Evolutionary conservation across 2,888 invertebrate species (phyloP), one percentile per base, ranked within the genome.

Genomic region (Sturmia bella): DNA sequence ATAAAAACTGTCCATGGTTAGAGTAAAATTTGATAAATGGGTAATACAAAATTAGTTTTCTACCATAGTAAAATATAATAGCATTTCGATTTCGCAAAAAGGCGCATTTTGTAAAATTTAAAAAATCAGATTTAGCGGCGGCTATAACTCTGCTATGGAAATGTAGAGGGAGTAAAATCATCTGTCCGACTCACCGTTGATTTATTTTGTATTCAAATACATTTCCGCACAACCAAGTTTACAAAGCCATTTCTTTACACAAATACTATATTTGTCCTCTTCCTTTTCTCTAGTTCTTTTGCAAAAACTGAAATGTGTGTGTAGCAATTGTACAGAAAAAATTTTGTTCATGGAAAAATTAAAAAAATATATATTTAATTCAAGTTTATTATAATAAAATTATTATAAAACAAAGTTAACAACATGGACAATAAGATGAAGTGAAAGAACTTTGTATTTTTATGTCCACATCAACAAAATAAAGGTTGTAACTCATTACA

Each of bases 241-340:
- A 37, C 32, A 70, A 41, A 69, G 24, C n/a, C 63, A 52, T 57
- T 73, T 69, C 54, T 37, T 74, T 48, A n/a, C 43, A 43, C 7
- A 1, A n/a, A 37, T 6, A 74, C 69, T 76, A 80, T 70, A 72
- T 66, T 73, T 41, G 76, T 59, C 61, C 79, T 84, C 80, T 77
- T 82, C 81, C 45, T 80, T 79, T 73, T 84, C 76, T 80, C 41
- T 80, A 77, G 82, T 84, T 80, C 77, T 80, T 80, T 81, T 83
- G 80, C 80, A 75, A 79, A 83, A 70, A 56, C 78, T 76, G 78
- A 79, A 76, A 82, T 80, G 75, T 82, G 82, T 80, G 81, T 77
- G 84, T 84, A 84, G 84, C 74, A 81, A 69, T 83, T 64, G 68
- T 59, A 54, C 39, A 43, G 66, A 79, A 79, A 75, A 66, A 63